Base-by-base conservation (phyloP, 1,140 invertebrate genomes). In the Diorhabda carinulata region DNA sequence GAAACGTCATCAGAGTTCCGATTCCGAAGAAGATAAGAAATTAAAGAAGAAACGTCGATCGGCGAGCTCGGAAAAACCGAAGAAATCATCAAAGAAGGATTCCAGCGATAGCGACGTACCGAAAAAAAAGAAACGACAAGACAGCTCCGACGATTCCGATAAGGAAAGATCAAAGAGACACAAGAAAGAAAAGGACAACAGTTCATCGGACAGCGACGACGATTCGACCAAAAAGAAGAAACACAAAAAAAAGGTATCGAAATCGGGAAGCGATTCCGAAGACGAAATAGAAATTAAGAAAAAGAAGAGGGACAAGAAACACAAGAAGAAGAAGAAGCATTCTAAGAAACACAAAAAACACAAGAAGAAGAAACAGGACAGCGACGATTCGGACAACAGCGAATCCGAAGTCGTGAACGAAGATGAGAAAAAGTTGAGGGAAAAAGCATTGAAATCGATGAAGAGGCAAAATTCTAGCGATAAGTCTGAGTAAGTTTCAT, bases 381-480 rank as follows among this genome's bases (percentile, higher is more conserved):
- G 84, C 47, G 86, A 87, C 40, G 86, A 87, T 69, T 86, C 86
- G 25, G 86, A 87, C 67, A 86, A 84, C 69, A 85, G 84, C 76
- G 87, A 88, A 70, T 83, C 82, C 41, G 87, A 90, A 58, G 80
- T 82, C 9, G 79, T 87, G 58, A 89, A 88, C 76, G 93, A 95
- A 76, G 92, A 94, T 83, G 93, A 95, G 78, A 92, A 91, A 78
- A 92, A 92, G 81, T 84, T 96, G 71, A 86, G 94, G n/a, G 93
- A 95, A 80, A 89, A 92, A 74, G 94, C 93, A 45, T 82, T 96
- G 3, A 88, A 88, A 75, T 90, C 88, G 1, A 90, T 91, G 88
- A 90, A 90, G 79, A 85, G 79, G 70, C 79, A 80, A 62, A 78
- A 79, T 62, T 80, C 79, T 61, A 80, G 79, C 73, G 80, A 81